Base-by-base conservation (phyloP, 2,888 invertebrate species). In the Eledona agricola region DNA sequence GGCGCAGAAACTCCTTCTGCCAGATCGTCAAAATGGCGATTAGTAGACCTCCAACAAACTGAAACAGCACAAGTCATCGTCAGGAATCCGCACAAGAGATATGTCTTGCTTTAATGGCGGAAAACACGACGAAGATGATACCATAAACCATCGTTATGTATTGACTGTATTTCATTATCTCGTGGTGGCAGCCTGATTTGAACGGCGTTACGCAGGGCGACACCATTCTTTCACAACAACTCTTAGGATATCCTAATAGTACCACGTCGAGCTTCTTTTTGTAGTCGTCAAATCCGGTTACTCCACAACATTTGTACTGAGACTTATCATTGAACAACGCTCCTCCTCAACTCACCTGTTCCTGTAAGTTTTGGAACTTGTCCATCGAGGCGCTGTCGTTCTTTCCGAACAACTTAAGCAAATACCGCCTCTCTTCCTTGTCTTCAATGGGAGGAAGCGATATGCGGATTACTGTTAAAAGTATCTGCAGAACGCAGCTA, bases 191-290 rank as follows among this genome's bases (percentile, higher is more conserved):
- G 0, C 43, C 43, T 7, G 15, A 11, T 5, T 7, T 11, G 11
- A 9, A 32, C 0, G 43, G 43, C 2, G n/a, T 13, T 2, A 2
- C 1, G 15, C 43, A 43, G 2, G 5, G 1, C 4, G n/a, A 5
- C 5, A 4, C 10, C n/a, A 4, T 13, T 1, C 10, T 6, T 4
- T 19, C 23, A n/a, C 43, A 43, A 31, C 43, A 43, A 31, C 43
- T 43, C 5, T 20, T 13, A 31, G 43, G 43, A 22, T 43, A 43
- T 1, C 43, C 43, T 1, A 43, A 4, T 6, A 43, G n/a, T 9
- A 23, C 4, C 1, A 32, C 31, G 15, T 43, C 43, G n/a, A 32
- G 32, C 32, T 43, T 43, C 10, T 43, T 15, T n/a, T 43, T 32
- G 10, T 43, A 43, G 12, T 43, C 43, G 16, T 22, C 9, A 16